Evolutionary conservation across 2,888 invertebrate species (phyloP).

Genomic region (Calameuta idolon): DNA sequence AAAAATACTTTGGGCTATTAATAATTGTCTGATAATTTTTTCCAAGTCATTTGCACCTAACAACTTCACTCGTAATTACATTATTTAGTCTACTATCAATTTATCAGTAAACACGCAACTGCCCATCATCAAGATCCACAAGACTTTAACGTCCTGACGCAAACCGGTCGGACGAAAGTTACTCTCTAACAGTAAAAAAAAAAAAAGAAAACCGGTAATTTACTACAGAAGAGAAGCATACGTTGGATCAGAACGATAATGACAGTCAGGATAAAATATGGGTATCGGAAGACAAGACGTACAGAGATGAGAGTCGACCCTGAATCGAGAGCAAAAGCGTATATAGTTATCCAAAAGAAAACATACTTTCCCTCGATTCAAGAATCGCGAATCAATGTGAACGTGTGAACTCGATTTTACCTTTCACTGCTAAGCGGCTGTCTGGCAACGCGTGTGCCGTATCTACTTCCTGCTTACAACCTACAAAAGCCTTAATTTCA

Average conservation of each 20-base stretch:
- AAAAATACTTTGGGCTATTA: no score
- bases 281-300: not conserved
- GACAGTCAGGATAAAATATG: not conserved
- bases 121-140: not conserved
- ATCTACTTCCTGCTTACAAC: not conserved
- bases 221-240: not conserved
- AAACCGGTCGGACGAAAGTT: not conserved
- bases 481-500: no score
- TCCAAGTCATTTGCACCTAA: no score
- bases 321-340: not conserved
- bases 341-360: not conserved
- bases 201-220: not conserved
- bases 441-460: not conserved
- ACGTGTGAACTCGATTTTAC: not conserved
- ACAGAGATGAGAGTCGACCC: not conserved
- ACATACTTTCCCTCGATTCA: not conserved
- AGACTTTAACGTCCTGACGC: not conserved
- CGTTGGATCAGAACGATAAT: not conserved
- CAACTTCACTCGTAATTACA: no score
- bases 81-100: no score
- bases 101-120: not conserved
- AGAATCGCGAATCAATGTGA: not conserved
- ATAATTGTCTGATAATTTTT: no score
- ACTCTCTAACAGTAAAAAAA: not conserved
- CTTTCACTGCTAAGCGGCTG: not conserved